A percentile compares a stretch with the other conserved stretches of the same genome.
Evolutionary conservation across 2,888 invertebrate species (phyloP).

Genomic region (Barypeithes pellucidus): DNA sequence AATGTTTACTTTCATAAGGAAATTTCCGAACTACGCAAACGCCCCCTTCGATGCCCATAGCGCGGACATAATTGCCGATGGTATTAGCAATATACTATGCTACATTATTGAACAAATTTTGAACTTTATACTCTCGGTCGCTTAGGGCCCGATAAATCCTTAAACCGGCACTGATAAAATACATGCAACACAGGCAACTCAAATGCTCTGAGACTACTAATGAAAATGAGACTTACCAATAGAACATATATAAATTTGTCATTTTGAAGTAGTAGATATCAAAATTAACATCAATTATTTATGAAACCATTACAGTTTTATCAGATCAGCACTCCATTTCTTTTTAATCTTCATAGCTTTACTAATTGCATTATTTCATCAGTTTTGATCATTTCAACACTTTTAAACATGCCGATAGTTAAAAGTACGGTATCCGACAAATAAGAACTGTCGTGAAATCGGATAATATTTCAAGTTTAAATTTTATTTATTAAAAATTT

Average conservation of each 20-base stretch:
- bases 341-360: slow-evolving; percentile 6
- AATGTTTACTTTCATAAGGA: too few species aligned
- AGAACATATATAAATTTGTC: neutral
- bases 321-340: neutral
- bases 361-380: neutral
- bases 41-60: too few species aligned
- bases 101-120: too few species aligned
- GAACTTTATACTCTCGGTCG: too few species aligned
- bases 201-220: too few species aligned
- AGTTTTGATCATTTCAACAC: too few species aligned
- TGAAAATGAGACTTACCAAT: slow-evolving; percentile 24
- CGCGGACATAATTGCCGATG: too few species aligned
- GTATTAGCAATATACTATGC: too few species aligned
- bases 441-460: neutral
- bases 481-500: neutral
- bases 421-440: neutral
- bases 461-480: neutral
- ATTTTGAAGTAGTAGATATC: slow-evolving; percentile 9
- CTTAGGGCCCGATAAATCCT: too few species aligned
- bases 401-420: neutral
- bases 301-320: neutral
- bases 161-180: too few species aligned
- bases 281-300: neutral
- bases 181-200: too few species aligned
- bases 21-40: too few species aligned